These are phyloP conservation scores for Aspidiotus rigidus DNA, from an alignment of 2,888 invertebrate species.

Conservation along the genomic window DNA sequence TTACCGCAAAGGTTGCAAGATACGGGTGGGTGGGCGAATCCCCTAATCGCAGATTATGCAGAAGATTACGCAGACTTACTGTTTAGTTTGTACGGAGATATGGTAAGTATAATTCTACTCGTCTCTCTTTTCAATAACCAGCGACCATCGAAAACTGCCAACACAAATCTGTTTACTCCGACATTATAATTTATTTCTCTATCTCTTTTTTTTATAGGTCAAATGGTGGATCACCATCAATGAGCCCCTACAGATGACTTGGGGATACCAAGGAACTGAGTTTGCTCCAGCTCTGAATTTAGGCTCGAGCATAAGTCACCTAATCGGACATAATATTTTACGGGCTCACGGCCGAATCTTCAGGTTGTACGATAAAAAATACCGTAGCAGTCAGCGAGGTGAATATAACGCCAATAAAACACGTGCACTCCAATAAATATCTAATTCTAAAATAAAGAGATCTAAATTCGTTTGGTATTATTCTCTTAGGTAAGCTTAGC, in stretches of 20 bases:
- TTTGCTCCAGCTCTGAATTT: slow-evolving; percentile 40
- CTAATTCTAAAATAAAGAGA: no score
- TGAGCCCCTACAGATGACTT: slow-evolving; percentile 46
- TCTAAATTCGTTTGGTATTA: background rate
- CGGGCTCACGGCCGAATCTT: slow-evolving; percentile 58
- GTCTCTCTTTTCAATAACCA: no score
- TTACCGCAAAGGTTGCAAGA: background rate
- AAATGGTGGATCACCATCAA: slow-evolving; percentile 60
- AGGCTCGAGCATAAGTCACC: slow-evolving; percentile 50
- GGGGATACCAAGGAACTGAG: slow-evolving; percentile 37
- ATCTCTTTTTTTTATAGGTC: slow-evolving; percentile 40
- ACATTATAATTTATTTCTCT: background rate
- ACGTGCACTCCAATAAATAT: background rate
- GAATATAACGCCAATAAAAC: background rate
- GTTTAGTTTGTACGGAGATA: background rate
- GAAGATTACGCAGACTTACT: background rate
- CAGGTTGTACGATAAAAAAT: slow-evolving; percentile 53
- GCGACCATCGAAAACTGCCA: no score
- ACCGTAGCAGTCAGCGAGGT: slow-evolving; percentile 49
- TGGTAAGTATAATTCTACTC: background rate
- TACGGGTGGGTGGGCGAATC: background rate
- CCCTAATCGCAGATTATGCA: background rate
- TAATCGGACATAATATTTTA: slow-evolving; percentile 54
- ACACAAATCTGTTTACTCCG: no score
- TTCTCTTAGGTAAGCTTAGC: slow-evolving; percentile 15